Base-by-base conservation (phyloP, 2,113 vertebrate genomes). In the Spermophilus dauricus region DNA sequence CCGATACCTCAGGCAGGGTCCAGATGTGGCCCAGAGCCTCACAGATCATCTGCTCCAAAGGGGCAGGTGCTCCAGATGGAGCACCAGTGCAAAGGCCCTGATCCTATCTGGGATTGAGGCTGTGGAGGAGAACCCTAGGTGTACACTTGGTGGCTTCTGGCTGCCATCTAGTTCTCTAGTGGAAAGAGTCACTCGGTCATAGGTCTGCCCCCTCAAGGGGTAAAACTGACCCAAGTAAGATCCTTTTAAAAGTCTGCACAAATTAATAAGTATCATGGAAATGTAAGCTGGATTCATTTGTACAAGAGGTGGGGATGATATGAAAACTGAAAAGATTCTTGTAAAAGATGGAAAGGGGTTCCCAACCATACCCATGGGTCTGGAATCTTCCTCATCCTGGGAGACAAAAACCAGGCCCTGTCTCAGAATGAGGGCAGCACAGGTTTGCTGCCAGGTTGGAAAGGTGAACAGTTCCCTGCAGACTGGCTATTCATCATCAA, bases 401-500 rank as follows among this genome's bases (percentile, higher is more conserved):
- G 17, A 83, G 65, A 86, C 65, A 63, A 67, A 30, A 16, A 69
- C 4, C 24, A 13, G 45, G 58, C 28, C 37, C 82, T 69, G 18
- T 22, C 61, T 81, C 37, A 9, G 30, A 42, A 67, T 26, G 45
- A 80, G 76, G 0, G 2, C 26, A 73, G 67, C 65, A 84, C 42
- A 0, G 34, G 24, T 24, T 20, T 2, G 72, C 72, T 11, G 6
- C 28, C 28, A 32, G 58, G 42, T 18, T 70, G 18, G 28, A 14
- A 56, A 80, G 22, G 73, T 22, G 28, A 39, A 22, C 11, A 42
- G 73, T 1, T 61, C 65, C 12, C 34, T 58, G 70, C 85, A 93
- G 92, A 18, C 0, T n/a, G 97, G 98, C 99, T 99, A 98, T 98
- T 99, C 98, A 99, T 98, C 98, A 78, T 51, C 73, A 97, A 98